phyloP scores from a whole-genome alignment of 2,797 vertebrate genomes.

The Babyrousa celebensis region DNA sequence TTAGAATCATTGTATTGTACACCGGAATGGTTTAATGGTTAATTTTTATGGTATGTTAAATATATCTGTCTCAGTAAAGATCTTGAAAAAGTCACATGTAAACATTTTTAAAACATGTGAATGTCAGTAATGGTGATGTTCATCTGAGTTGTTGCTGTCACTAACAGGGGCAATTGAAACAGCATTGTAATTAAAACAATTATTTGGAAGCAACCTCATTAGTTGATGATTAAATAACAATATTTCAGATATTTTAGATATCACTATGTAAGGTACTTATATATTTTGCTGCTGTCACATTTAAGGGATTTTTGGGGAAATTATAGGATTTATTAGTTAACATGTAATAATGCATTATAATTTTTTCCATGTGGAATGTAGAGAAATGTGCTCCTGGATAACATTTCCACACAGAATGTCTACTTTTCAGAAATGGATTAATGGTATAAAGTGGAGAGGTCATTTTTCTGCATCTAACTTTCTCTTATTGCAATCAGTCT shows the following conservation, averaged over 20 bases:
- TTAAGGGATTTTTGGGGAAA: background rate
- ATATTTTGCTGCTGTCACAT: conserved; percentile 40
- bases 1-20: background rate
- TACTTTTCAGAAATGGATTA: conserved; percentile 25
- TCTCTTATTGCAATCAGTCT: background rate
- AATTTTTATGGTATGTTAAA: background rate
- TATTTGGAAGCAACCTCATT: background rate
- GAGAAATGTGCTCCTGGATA: background rate
- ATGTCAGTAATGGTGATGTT: background rate
- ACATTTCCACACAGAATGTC: background rate
- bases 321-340: conserved; percentile 29
- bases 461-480: conserved; percentile 4
- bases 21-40: background rate
- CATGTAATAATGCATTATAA: background rate
- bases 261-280: background rate
- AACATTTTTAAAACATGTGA: background rate
- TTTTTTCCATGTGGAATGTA: conserved; percentile 2
- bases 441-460: background rate
- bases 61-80: conserved; percentile 19
- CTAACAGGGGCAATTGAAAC: background rate
- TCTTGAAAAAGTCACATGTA: conserved; percentile 1
- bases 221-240: conserved; percentile 3
- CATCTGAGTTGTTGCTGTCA: background rate
- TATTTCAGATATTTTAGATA: conserved; percentile 47
- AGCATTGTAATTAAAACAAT: background rate